Evolutionary conservation across 2,797 vertebrate genomes (phyloP), one percentile per base, ranked within the genome.

Genomic region (Propithecus perrieri): DNA sequence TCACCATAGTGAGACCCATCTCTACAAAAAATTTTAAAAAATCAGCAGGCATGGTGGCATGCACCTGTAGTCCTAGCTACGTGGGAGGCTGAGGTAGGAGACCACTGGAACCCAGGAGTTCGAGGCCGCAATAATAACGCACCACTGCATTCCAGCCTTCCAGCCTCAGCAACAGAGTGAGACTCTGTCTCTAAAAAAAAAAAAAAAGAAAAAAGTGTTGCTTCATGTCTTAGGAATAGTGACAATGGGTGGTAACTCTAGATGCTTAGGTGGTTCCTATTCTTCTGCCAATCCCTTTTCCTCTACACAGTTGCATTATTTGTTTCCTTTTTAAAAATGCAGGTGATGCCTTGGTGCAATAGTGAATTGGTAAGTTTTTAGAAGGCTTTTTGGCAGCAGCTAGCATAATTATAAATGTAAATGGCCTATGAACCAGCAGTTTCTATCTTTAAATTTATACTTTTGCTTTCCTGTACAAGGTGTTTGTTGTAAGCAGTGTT

Each of bases 381-480:
- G 75, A 94, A 46, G 50, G 5, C n/a, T 75, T 81, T 93, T 89
- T 57, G 41, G 53, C 41, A 94, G 67, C n/a, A 88, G 8, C 20
- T 67, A 78, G 28, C 30, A 18, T 93, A 91, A 85, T 94, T 95
- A 86, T 94, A 91, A 92, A 79, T 76, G 69, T 28, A 93, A 88
- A 83, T 72, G 92, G 84, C 87, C 71, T 93, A 28, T 17, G 22
- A 96, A 79, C 69, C 26, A 88, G 30, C 63, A 94, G 24, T 91
- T 93, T 80, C 35, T 91, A 13, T 76, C 65, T 91, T 95, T 93
- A 50, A 57, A 83, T 94, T 92, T 94, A 48, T 85, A 18, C 41
- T 95, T 97, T 93, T 72, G 12, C 33, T 78, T 0, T 95, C 12
- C 48, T 41, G 2, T 83, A 43, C 38, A 88, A 94, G 67, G 57